Evolutionary conservation across 2,888 invertebrate genomes (phyloP).

Genomic region (Gortyna flavago): DNA sequence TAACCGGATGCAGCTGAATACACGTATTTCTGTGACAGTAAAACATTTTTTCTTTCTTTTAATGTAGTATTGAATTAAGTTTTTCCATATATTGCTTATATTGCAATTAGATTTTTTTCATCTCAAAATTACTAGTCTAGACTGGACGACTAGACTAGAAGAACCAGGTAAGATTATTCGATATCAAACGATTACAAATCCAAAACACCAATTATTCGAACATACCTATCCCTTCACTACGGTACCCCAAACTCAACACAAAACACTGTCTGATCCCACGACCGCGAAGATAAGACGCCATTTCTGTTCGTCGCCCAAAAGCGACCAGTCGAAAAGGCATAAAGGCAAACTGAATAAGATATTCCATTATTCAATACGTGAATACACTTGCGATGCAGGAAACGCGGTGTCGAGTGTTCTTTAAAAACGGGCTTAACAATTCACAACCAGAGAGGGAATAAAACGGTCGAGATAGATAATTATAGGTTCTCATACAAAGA

Average conservation of each 20-base stretch:
- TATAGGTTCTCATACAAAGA: conserved; percentile 63
- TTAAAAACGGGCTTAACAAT: conserved; percentile 62
- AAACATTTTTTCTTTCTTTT: background rate
- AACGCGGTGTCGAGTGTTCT: conserved; percentile 87
- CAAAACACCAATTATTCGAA: conserved; percentile 2
- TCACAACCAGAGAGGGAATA: conserved; percentile 58
- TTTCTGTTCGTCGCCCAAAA: conserved; percentile 80
- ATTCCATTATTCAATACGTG: conserved; percentile 74
- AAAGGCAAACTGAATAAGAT: conserved; percentile 84
- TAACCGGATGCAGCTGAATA: too few species aligned
- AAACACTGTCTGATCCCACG: conserved; percentile 78
- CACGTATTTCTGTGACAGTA: too few species aligned
- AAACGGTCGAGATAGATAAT: conserved; percentile 70
- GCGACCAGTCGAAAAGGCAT: conserved; percentile 88
- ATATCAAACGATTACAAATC: background rate
- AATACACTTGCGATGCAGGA: conserved; percentile 88
- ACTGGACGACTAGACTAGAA: background rate
- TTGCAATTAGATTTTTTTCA: too few species aligned
- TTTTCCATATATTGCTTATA: background rate
- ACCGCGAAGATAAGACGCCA: conserved; percentile 80
- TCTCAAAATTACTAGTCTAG: background rate
- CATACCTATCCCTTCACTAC: background rate
- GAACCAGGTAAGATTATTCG: background rate
- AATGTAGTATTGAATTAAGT: background rate
- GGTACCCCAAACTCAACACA: conserved; percentile 60